A percentile compares a stretch with the other conserved stretches of the same genome.
These are phyloP conservation scores for Melieria omissa DNA, from an alignment of 2,888 invertebrate genomes.

Conservation along the genomic window DNA sequence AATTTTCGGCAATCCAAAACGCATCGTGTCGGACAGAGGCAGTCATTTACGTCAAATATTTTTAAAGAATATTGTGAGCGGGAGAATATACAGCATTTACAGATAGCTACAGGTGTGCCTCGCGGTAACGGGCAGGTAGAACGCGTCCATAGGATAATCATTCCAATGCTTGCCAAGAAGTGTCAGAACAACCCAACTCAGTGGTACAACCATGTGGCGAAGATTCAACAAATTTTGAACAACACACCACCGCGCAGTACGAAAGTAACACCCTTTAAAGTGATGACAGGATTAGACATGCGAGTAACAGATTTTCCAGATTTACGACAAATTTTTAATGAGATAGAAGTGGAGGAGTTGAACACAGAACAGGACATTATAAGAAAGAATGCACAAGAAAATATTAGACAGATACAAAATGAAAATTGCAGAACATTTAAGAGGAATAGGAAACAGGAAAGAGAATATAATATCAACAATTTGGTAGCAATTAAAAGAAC, in stretches of 20 bases:
- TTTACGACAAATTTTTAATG: neutral
- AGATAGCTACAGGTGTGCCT: too few relatives aligned
- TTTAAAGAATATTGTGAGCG: too few relatives aligned
- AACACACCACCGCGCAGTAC: conserved; percentile 16
- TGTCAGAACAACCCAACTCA: neutral
- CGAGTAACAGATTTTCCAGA: conserved; percentile 2
- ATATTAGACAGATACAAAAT: conserved; percentile 3
- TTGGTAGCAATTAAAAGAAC: conserved; percentile 13
- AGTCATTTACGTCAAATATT: too few relatives aligned
- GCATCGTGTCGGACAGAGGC: too few relatives aligned
- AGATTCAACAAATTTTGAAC: conserved; percentile 9
- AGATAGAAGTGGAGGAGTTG: neutral
- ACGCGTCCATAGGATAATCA: too few relatives aligned
- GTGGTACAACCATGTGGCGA: neutral
- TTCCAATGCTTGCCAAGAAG: too few relatives aligned
- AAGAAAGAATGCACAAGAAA: neutral
- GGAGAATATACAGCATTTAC: too few relatives aligned
- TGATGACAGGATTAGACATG: conserved; percentile 16
- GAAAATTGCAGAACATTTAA: conserved; percentile 10
- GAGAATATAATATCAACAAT: neutral
- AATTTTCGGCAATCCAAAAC: conserved; percentile 4
- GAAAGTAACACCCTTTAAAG: conserved; percentile 15
- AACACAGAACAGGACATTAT: neutral
- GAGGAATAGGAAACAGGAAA: neutral
- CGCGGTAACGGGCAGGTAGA: too few relatives aligned